phyloP scores from a whole-genome alignment of 2,113 vertebrate species.

The Cyanoramphus novaezelandiae region DNA sequence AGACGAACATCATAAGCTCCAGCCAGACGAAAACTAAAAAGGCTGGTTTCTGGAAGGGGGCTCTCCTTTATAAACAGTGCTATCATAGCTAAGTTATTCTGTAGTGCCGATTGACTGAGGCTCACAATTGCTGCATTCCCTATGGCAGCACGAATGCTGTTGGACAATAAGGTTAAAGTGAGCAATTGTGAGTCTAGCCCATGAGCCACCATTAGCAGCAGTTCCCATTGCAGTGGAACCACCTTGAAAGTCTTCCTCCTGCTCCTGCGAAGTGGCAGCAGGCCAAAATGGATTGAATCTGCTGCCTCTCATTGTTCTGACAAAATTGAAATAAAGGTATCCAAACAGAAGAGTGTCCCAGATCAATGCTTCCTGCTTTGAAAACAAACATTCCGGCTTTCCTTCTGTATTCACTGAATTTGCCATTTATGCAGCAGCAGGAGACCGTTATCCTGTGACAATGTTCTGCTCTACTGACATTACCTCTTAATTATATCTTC shows the following conservation, averaged over 20 bases:
- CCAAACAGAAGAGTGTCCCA: not conserved
- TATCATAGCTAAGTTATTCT: not conserved
- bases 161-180: not conserved
- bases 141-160: not conserved
- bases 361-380: conserved; percentile 21
- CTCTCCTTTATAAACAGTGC: not conserved
- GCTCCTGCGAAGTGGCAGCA: not conserved
- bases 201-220: not conserved
- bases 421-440: conserved; percentile 46
- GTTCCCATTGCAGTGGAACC: not conserved
- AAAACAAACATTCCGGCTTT: not conserved
- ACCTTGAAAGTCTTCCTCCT: not conserved
- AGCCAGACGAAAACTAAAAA: conserved; percentile 2
- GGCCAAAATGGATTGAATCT: not conserved
- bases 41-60: not conserved
- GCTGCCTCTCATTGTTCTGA: not conserved
- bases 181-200: not conserved
- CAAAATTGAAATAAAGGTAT: conserved; percentile 24
- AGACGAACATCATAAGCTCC: not conserved
- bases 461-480: conserved; percentile 56
- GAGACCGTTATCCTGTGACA: conserved; percentile 60
- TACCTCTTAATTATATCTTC: conserved; percentile 70
- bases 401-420: conserved; percentile 50
- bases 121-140: not conserved
- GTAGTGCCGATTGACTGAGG: not conserved